These are phyloP conservation scores for Drosophila saltans DNA, from an alignment of 1,140 invertebrate species.

Conservation along the genomic window DNA sequence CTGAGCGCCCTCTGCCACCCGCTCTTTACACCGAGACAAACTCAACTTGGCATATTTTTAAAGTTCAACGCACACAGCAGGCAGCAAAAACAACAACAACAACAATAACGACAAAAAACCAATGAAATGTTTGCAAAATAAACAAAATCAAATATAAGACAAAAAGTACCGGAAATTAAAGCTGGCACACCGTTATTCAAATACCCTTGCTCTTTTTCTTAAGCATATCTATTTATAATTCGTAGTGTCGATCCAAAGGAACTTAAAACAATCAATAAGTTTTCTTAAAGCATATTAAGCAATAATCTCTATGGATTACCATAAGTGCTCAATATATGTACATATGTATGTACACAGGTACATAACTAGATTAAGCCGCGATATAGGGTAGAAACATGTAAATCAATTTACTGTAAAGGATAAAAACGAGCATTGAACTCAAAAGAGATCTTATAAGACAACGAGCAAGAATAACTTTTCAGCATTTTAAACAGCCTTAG, in stretches of 20 bases:
- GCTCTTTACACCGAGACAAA: background rate
- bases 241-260: too few relatives aligned
- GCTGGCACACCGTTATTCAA: background rate
- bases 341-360: too few relatives aligned
- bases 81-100: background rate
- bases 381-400: slow-evolving; percentile 32
- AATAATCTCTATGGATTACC: too few relatives aligned
- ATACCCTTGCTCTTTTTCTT: background rate
- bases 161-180: slow-evolving; percentile 8
- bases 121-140: slow-evolving; percentile 20
- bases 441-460: background rate
- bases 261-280: too few relatives aligned
- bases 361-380: background rate
- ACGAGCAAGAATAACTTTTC: background rate
- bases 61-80: slow-evolving; percentile 64
- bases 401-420: slow-evolving; percentile 72
- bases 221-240: background rate
- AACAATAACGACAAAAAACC: slow-evolving; percentile 8
- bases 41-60: slow-evolving; percentile 60
- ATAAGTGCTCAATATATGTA: too few relatives aligned
- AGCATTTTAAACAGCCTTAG: slow-evolving; percentile 19
- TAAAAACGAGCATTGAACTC: slow-evolving; percentile 69
- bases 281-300: too few relatives aligned
- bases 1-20: background rate
- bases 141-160: slow-evolving; percentile 17